A percentile compares a stretch with the other conserved stretches of the same genome.
Conservation (phyloP, 2,113 vertebrate species). For the Lophotis ruficrista region DNA sequence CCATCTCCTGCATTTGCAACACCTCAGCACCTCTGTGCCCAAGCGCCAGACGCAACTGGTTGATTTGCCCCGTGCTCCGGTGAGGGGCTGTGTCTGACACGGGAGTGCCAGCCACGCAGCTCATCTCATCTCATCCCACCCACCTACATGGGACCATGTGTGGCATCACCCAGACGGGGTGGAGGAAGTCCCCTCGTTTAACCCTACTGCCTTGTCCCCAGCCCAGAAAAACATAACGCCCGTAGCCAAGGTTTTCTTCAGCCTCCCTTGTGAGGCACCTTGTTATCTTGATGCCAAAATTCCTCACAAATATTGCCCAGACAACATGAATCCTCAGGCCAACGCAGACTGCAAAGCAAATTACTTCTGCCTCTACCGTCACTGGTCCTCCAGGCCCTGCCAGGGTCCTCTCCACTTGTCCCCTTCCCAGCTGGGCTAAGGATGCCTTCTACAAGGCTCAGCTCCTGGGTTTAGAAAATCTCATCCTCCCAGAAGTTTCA, state of each 20-base stretch:
- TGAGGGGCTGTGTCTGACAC: background rate
- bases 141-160: fast-evolving
- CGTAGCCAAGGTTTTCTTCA: background rate
- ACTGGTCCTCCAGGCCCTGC: background rate
- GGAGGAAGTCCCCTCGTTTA: background rate
- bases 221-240: background rate
- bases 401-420: fast-evolving
- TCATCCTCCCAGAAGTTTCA: background rate
- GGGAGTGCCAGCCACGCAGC: background rate
- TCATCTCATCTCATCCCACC: background rate
- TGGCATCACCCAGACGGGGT: background rate
- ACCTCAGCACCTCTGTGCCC: background rate
- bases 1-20: background rate
- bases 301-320: background rate
- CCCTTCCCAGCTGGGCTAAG: background rate
- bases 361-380: background rate
- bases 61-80: background rate
- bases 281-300: background rate
- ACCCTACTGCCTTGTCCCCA: too few species aligned
- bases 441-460: background rate
- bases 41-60: conserved; percentile 28
- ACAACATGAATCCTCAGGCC: background rate
- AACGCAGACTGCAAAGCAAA: background rate
- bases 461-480: background rate
- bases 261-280: background rate